Base-by-base conservation (phyloP, 2,113 vertebrate genomes). In the Dendrocopos noguchii region DNA sequence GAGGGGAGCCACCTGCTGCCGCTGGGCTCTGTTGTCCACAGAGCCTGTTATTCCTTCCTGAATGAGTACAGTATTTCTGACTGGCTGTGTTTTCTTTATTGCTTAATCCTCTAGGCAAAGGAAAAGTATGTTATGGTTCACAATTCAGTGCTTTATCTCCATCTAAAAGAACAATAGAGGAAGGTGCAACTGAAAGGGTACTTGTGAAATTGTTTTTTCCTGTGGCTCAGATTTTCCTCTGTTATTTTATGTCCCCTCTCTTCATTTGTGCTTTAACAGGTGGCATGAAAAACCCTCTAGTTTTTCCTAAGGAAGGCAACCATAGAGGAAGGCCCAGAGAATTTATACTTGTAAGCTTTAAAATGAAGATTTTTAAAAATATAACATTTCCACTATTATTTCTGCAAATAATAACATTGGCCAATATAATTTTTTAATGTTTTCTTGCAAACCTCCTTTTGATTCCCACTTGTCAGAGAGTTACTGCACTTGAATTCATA, bases 201-300 rank as follows among this genome's bases (percentile, higher is more conserved):
- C 90, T 90, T 90, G 88, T 88, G 56, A 46, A 36, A 94, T 64
- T 22, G 25, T n/a, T 85, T 91, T 33, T 70, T 42, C 95, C 90
- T 94, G 18, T 67, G 93, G 5, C 50, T 91, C 77, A 95, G 77
- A n/a, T 60, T 93, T 78, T 94, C 72, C 15, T 72, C 95, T 81
- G 97, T 84, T 36, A 2, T 80, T 90, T 90, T 98, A 98, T 34
- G 98, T 95, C 29, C 96, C 15, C 16, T 42, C 15, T 95, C 6
- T 84, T 61, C 94, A 97, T 97, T 60, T 98, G 98, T 67, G 97
- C 98, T 4, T 98, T 96, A 44, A 98, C 94, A 1, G 98, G 98
- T 60, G 98, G 97, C 31, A 98, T 77, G 6, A 98, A 96, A 94
- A 99, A 95, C 87, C 98, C 90, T 31, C 93, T 96, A 36, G 97